Evolutionary conservation across 2,113 vertebrate genomes (phyloP).

Genomic region (Poicephalus gulielmi): DNA sequence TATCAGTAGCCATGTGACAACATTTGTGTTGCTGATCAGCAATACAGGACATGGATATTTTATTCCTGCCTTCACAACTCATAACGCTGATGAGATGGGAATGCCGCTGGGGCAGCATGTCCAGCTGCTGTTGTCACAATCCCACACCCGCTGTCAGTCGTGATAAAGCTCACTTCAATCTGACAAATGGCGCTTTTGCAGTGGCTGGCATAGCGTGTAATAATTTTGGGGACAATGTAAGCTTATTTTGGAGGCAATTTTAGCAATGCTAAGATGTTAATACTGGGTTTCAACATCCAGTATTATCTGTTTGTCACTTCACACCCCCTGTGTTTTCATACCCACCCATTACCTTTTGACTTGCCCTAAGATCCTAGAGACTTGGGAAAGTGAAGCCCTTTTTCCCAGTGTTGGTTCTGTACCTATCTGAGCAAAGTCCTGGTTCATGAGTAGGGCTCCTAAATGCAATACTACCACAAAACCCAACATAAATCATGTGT

Average conservation of each 20-base stretch:
- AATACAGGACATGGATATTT: neutral
- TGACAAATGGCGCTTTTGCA: neutral
- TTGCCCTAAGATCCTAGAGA: neutral
- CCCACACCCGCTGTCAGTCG: fast-evolving
- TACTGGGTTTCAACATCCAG: fast-evolving
- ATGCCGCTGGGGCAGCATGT: neutral
- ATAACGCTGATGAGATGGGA: neutral
- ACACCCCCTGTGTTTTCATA: neutral
- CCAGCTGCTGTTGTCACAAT: neutral
- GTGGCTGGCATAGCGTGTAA: neutral
- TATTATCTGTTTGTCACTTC: neutral
- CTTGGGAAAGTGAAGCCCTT: neutral
- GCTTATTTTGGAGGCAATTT: neutral
- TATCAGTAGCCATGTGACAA: neutral
- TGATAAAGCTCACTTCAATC: neutral
- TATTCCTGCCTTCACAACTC: neutral
- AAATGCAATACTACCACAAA: neutral
- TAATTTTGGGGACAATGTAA: neutral
- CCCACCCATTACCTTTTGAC: neutral
- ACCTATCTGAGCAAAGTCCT: neutral
- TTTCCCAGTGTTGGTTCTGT: neutral
- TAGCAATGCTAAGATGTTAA: neutral
- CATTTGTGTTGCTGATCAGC: neutral
- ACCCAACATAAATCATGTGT: neutral
- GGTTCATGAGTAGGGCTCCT: neutral